Evolutionary conservation across 2,888 invertebrate species (phyloP).

Genomic region (Clunio marinus): DNA sequence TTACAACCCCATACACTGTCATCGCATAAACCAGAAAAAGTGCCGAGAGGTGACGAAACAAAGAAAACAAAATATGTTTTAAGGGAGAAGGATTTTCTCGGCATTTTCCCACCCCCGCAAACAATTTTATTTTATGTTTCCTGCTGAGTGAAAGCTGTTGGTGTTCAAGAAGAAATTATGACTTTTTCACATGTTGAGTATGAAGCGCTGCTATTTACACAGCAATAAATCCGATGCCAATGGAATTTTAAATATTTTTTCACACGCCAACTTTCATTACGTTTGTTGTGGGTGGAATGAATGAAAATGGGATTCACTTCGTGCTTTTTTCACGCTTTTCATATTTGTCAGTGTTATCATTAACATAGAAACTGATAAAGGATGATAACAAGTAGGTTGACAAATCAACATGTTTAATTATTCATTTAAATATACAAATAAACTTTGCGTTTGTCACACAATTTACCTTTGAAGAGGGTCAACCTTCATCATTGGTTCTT

Average conservation of each 20-base stretch:
- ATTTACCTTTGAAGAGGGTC: too few species aligned
- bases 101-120: background rate
- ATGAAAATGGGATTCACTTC: too few species aligned
- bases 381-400: too few species aligned
- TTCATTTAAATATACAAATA: too few species aligned
- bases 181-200: background rate
- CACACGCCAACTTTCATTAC: background rate
- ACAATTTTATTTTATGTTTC: background rate
- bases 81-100: slow-evolving; percentile 12
- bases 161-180: background rate
- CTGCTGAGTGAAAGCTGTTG: slow-evolving; percentile 10
- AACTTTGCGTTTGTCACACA: too few species aligned
- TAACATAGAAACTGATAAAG: too few species aligned
- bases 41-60: slow-evolving; percentile 10
- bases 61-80: slow-evolving; percentile 5
- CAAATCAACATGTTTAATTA: too few species aligned
- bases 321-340: too few species aligned
- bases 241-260: slow-evolving; percentile 2
- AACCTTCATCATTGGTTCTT: too few species aligned
- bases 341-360: too few species aligned
- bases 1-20: background rate
- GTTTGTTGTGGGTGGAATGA: too few species aligned
- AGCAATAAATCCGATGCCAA: background rate
- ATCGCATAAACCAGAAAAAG: background rate
- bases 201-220: background rate